phyloP scores from a whole-genome alignment of 2,797 vertebrate genomes.

The Podargus strigoides region DNA sequence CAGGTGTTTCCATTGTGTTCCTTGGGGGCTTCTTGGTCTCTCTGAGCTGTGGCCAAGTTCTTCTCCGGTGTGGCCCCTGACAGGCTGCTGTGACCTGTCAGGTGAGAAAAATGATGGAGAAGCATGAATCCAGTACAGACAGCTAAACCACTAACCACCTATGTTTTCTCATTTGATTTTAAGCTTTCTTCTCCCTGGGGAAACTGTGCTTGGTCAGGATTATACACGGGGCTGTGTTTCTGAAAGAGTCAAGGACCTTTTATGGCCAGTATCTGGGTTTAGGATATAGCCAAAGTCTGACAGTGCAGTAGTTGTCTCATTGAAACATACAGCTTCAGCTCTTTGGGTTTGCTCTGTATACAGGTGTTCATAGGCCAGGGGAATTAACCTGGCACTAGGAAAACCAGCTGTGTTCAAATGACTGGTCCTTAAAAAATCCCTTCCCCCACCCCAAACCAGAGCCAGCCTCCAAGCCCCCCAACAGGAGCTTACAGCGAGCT shows the following conservation, averaged over 20 bases:
- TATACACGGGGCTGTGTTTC: neutral
- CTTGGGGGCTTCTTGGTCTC: neutral
- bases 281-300: neutral
- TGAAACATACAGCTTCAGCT: neutral
- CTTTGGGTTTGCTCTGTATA: neutral
- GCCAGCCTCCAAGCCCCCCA: neutral
- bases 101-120: neutral
- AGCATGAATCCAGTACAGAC: neutral
- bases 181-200: neutral
- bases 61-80: neutral
- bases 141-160: no score
- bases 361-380: neutral
- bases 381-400: neutral
- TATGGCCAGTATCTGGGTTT: neutral
- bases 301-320: neutral
- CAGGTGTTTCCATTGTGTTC: neutral
- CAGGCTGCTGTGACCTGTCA: neutral
- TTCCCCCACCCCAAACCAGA: neutral
- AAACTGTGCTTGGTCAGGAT: neutral
- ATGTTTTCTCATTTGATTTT: neutral
- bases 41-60: neutral
- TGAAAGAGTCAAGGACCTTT: neutral
- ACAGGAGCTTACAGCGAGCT: slow-evolving; percentile 18
- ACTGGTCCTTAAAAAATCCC: neutral
- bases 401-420: neutral